Evolutionary conservation across 1,140 invertebrate genomes (phyloP).

Genomic region (Drosophila nigrodunni): DNA sequence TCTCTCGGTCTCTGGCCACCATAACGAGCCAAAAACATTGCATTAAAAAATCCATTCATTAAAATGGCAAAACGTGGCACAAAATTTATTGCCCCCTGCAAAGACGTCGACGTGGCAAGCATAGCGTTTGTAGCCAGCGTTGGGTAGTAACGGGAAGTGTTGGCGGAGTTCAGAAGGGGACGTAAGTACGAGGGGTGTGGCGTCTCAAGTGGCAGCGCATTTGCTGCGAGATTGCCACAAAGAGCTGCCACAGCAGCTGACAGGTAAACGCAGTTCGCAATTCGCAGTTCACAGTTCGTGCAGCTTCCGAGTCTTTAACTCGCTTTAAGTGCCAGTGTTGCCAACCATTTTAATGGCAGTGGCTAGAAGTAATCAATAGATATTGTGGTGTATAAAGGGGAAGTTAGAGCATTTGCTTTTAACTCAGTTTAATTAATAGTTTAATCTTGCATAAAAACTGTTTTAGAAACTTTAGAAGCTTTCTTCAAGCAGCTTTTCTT

Average conservation of each 20-base stretch:
- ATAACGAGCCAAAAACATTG: slow-evolving; percentile 78
- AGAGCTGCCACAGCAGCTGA: slow-evolving; percentile 28
- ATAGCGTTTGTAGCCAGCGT: not conserved
- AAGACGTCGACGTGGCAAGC: slow-evolving; percentile 19
- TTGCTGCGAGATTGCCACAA: slow-evolving; percentile 23
- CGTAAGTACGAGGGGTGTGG: not conserved
- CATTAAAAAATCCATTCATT: slow-evolving; percentile 82
- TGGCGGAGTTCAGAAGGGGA: not conserved
- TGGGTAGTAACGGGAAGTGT: not conserved
- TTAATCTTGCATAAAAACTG: too few species aligned
- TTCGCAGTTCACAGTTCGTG: not conserved
- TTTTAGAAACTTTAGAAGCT: too few species aligned
- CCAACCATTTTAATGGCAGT: not conserved
- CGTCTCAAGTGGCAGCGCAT: slow-evolving; percentile 58
- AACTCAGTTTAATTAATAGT: too few species aligned
- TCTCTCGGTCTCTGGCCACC: slow-evolving; percentile 11
- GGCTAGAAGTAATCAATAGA: not conserved
- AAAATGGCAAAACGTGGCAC: slow-evolving; percentile 80
- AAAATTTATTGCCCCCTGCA: slow-evolving; percentile 65
- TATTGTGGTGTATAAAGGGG: not conserved
- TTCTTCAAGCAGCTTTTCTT: too few species aligned
- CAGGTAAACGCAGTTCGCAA: slow-evolving; percentile 18
- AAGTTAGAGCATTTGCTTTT: too few species aligned
- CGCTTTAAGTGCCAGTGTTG: slow-evolving; percentile 20
- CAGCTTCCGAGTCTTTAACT: slow-evolving; percentile 19